These are phyloP conservation scores for Drosophila fulvimacula DNA, from an alignment of 2,888 invertebrate genomes.

Conservation along the genomic window DNA sequence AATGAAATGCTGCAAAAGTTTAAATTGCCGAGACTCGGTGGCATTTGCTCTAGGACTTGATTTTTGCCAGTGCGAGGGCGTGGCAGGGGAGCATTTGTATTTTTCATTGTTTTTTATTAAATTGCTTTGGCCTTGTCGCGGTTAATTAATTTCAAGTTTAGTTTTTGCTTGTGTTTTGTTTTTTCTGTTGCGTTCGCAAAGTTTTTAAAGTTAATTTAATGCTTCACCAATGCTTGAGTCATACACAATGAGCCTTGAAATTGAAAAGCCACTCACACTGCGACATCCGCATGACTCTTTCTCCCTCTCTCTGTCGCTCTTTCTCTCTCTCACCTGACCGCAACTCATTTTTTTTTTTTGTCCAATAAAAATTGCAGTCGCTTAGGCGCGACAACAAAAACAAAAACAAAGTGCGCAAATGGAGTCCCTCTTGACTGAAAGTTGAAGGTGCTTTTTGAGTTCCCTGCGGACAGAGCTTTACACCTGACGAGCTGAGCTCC, in stretches of 20 bases:
- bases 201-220: slow-evolving; percentile 75
- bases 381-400: slow-evolving; percentile 53
- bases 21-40: slow-evolving; percentile 33
- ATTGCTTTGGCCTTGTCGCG: slow-evolving; percentile 58
- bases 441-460: slow-evolving; percentile 42
- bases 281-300: background rate
- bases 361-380: slow-evolving; percentile 46
- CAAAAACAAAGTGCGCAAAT: slow-evolving; percentile 9
- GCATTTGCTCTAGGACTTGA: slow-evolving; percentile 3
- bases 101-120: slow-evolving; percentile 20
- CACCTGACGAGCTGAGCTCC: slow-evolving; percentile 23
- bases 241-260: slow-evolving; percentile 75
- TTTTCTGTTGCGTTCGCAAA: slow-evolving; percentile 49
- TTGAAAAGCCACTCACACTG: slow-evolving; percentile 32
- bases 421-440: slow-evolving; percentile 27
- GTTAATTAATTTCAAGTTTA: slow-evolving; percentile 77
- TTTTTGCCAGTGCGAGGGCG: background rate
- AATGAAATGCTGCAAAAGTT: slow-evolving; percentile 44
- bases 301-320: background rate
- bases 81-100: background rate
- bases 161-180: slow-evolving; percentile 51
- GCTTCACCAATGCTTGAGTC: slow-evolving; percentile 60
- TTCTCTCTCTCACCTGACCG: slow-evolving; percentile 16
- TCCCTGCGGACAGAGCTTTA: slow-evolving; percentile 38
- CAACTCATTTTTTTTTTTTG: slow-evolving; percentile 37